Evolutionary conservation across 2,113 vertebrate species (phyloP).

Genomic region (Orthonyx spaldingii): DNA sequence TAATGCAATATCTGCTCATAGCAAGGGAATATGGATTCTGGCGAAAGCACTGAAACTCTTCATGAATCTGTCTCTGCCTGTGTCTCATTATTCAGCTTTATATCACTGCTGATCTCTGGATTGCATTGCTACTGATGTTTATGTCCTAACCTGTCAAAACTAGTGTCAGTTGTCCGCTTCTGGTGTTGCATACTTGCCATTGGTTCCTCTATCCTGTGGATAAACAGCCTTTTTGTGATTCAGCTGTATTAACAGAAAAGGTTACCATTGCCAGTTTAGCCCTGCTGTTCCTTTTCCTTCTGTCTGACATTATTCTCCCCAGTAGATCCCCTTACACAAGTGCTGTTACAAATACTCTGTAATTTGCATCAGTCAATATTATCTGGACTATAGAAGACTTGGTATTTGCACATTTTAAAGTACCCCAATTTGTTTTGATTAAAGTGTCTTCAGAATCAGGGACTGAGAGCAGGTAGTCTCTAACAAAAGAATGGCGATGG

Average conservation of each 20-base stretch:
- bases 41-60: background rate
- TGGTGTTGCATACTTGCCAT: background rate
- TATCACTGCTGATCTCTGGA: background rate
- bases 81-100: conserved; percentile 2
- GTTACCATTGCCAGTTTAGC: background rate
- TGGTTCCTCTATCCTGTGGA: background rate
- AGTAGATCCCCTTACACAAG: background rate
- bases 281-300: background rate
- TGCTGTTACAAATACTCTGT: background rate
- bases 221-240: background rate
- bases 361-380: background rate
- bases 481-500: background rate
- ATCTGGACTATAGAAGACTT: background rate
- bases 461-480: background rate
- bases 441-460: background rate
- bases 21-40: conserved; percentile 6
- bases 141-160: background rate
- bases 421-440: background rate
- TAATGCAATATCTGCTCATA: background rate
- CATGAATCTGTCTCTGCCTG: background rate
- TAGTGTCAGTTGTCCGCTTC: background rate
- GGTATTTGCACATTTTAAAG: background rate
- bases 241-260: background rate
- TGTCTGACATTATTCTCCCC: background rate
- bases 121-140: background rate